phyloP scores from a whole-genome alignment of 2,113 vertebrate genomes.

The Mobula hypostoma region DNA sequence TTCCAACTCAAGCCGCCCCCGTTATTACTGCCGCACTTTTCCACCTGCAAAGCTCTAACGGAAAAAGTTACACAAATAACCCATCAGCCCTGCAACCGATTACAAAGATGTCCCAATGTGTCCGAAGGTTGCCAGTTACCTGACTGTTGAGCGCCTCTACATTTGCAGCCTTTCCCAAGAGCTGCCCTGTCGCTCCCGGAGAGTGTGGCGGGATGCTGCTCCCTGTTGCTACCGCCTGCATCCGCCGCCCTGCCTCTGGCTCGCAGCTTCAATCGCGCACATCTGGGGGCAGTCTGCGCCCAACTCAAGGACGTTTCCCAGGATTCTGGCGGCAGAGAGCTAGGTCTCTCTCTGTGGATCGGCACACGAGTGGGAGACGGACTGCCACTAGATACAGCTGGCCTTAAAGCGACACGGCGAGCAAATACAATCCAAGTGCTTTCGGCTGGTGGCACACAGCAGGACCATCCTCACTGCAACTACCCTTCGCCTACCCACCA shows the following conservation, averaged over 20 bases:
- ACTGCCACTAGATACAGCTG: not conserved
- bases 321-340: not conserved
- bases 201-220: not conserved
- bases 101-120: not conserved
- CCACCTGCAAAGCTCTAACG: not conserved
- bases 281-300: not conserved
- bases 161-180: not conserved
- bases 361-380: not conserved
- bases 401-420: not conserved
- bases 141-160: not conserved
- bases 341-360: not conserved
- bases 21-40: not conserved
- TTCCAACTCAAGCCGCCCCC: not conserved
- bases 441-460: not conserved
- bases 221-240: not conserved
- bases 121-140: not conserved
- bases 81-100: not conserved
- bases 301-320: constrained; percentile 16
- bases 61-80: constrained; percentile 6
- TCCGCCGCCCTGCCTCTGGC: not conserved
- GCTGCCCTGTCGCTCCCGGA: not conserved
- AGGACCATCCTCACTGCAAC: not conserved
- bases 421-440: too few relatives aligned
- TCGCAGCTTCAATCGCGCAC: not conserved
- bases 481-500: not conserved